These are phyloP conservation scores for Drosophila borealis DNA, from an alignment of 2,888 invertebrate species.

Conservation along the genomic window DNA sequence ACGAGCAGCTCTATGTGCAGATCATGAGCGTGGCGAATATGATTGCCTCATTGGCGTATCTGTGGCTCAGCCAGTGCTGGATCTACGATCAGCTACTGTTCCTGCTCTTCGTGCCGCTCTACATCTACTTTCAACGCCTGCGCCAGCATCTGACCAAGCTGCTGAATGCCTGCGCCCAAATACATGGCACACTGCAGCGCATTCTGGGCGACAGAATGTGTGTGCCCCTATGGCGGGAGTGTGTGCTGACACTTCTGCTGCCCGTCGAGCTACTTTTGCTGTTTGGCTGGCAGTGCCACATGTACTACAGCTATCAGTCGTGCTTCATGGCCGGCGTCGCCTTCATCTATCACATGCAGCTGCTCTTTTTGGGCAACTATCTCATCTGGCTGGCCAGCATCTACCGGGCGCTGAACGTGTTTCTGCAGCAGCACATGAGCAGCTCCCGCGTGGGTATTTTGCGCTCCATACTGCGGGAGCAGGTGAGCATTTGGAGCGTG, in stretches of 20 bases:
- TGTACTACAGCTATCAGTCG: constrained; percentile 57
- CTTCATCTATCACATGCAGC: constrained; percentile 42
- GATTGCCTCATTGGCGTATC: constrained; percentile 28
- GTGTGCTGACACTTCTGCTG: constrained; percentile 38
- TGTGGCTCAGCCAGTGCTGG: constrained; percentile 55
- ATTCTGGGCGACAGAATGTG: constrained; percentile 50
- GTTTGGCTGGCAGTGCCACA: constrained; percentile 54
- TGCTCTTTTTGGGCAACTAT: constrained; percentile 61
- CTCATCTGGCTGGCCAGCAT: constrained; percentile 59
- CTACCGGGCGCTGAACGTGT: constrained; percentile 50
- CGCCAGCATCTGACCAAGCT: constrained; percentile 42
- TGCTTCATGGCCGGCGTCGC: constrained; percentile 42
- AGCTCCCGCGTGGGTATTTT: constrained; percentile 31
- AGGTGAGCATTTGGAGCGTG: constrained; percentile 27
- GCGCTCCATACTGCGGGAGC: constrained; percentile 33
- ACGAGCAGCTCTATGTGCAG: constrained; percentile 63
- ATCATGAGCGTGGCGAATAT: constrained; percentile 36
- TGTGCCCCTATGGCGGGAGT: constrained; percentile 46
- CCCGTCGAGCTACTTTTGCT: constrained; percentile 32
- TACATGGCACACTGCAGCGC: constrained; percentile 33
- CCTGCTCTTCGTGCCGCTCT: constrained; percentile 52
- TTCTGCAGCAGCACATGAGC: constrained; percentile 46
- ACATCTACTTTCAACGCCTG: constrained; percentile 49
- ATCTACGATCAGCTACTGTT: constrained; percentile 47
- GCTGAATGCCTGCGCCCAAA: constrained; percentile 40